Conservation (phyloP, 2,797 vertebrate species). For the Scomberomorus guttatus region DNA sequence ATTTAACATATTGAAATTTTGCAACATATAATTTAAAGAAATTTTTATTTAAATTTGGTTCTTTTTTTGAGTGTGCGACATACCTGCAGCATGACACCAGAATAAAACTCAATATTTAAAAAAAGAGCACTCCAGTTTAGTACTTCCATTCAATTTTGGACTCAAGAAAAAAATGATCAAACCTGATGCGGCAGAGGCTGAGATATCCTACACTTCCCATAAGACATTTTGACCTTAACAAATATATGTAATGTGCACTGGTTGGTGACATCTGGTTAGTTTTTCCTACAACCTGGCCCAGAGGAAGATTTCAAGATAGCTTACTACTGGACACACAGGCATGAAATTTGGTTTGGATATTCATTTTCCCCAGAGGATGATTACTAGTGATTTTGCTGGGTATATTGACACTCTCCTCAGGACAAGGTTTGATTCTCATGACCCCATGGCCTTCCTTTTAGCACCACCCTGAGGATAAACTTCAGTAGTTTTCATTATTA, state of each 20-base stretch:
- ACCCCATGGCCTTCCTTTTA: background rate
- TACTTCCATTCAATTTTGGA: background rate
- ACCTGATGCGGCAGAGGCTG: background rate
- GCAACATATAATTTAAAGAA: background rate
- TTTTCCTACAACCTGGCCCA: background rate
- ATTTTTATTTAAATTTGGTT: background rate
- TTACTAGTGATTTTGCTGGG: background rate
- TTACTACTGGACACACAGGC: background rate
- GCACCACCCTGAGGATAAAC: background rate
- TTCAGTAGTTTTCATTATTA: background rate
- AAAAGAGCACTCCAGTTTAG: background rate
- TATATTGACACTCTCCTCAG: background rate
- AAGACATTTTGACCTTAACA: background rate
- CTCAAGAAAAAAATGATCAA: background rate
- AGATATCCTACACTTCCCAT: background rate
- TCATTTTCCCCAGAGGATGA: background rate
- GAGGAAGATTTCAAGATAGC: background rate
- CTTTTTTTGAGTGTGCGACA: background rate
- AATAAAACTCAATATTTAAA: background rate
- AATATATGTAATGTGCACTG: background rate
- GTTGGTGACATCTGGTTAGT: too few species aligned
- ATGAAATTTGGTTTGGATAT: background rate
- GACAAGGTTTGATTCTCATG: background rate
- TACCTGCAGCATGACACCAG: background rate
- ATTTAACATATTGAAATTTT: background rate